Conservation (phyloP, 2,113 vertebrate species). For the Tachysurus fulvidraco region DNA sequence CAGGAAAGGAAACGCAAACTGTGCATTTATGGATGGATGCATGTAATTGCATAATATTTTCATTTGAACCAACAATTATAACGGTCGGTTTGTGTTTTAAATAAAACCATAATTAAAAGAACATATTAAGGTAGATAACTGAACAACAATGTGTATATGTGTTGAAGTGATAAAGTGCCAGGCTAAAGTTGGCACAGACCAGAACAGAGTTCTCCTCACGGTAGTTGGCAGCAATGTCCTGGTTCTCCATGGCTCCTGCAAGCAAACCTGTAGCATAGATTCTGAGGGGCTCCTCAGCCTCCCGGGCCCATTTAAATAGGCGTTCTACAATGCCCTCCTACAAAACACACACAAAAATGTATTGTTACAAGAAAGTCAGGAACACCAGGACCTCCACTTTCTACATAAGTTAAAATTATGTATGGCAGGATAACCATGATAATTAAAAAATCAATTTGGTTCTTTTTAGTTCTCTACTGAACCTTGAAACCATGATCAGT, state of each 20-base stretch:
- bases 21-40: background rate
- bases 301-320: conserved; percentile 95
- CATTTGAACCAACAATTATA: background rate
- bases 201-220: conserved; percentile 96
- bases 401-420: background rate
- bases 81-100: background rate
- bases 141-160: background rate
- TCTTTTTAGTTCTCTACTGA: background rate
- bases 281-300: conserved; percentile 91
- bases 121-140: background rate
- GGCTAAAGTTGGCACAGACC: conserved; percentile 64
- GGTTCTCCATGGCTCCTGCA: conserved; percentile 99
- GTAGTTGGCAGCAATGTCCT: conserved; percentile 98
- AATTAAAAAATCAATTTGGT: background rate
- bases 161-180: background rate
- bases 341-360: conserved; percentile 20
- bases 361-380: background rate
- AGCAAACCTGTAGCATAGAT: conserved; percentile 93
- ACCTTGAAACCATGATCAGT: background rate
- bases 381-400: background rate
- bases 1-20: background rate
- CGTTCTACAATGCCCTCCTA: conserved; percentile 98
- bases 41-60: background rate
- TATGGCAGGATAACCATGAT: background rate
- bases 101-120: background rate